Base-by-base conservation (phyloP, 1,140 invertebrate genomes). In the Caenorhabditis briggsae region DNA sequence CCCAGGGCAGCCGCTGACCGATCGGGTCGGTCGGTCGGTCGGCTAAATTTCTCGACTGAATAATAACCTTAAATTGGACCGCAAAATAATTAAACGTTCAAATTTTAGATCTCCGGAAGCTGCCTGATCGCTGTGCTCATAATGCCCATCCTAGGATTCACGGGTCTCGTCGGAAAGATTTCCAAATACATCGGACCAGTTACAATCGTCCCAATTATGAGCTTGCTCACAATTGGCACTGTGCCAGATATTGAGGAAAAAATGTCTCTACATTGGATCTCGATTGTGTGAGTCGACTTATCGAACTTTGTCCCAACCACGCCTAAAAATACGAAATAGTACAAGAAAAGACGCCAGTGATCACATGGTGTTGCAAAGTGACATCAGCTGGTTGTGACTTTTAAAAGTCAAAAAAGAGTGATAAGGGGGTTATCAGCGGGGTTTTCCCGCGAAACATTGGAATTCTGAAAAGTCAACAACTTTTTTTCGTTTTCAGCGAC, bases 111-210 rank as follows among this genome's bases (percentile, higher is more conserved):
- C 53, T 90, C 89, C 84, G 90, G 90, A 82, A 89, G 90, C 14
- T 84, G 92, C 18, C 84, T 91, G 70, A 48, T 89, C 20, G 90
- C 91, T 16, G 85, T 89, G 2, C 65, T 92, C 33, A 82, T 91
- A 16, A 91, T 90, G 65, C 87, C 92, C 48, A 70, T 92, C 61
- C 86, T 92, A 18, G 92, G 90, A 0, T 83, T 84, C 8, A 91
- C 90, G 25, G 92, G 92, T 16, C 64, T 92, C 18, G 90, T 93
- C 23, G 93, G 93, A 5, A 82, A 92, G 18, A 82, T 93, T 9
- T 89, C 93, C 2, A 90, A 91, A 56, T 91, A 87, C 48, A 90
- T 91, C 43, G 90, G 91, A 3, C 91, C 91, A 50, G 86, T 91
- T 14, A 91, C 91, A 56, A 90, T 92, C 14, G 87, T 88, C 23